phyloP scores from a whole-genome alignment of 2,888 invertebrate species.

The Tortrix viridana region DNA sequence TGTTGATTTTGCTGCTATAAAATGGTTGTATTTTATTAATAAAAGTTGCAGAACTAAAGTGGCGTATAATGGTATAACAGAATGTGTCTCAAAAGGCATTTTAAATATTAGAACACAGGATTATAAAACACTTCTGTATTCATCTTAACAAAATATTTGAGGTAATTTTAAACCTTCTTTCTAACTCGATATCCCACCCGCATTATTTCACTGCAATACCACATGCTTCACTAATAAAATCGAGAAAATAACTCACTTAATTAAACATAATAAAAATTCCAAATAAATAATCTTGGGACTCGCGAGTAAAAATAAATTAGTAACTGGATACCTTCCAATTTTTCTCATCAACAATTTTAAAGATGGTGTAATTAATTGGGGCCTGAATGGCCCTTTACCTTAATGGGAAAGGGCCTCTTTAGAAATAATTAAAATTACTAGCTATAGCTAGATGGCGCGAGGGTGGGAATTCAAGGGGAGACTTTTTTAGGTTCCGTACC shows the following conservation, averaged over 20 bases:
- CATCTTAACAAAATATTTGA: neutral
- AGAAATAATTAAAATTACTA: conserved; percentile 54
- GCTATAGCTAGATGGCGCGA: conserved; percentile 10
- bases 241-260: conserved; percentile 24
- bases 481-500: conserved; percentile 7
- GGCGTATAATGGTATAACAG: no score
- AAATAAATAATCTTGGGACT: conserved; percentile 32
- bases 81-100: no score
- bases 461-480: conserved; percentile 16
- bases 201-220: conserved; percentile 3
- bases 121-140: neutral
- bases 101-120: no score
- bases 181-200: conserved; percentile 2
- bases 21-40: neutral
- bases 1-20: neutral
- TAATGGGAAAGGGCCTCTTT: conserved; percentile 51
- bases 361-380: conserved; percentile 58
- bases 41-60: neutral
- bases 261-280: conserved; percentile 33
- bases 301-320: conserved; percentile 29
- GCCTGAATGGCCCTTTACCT: conserved; percentile 53
- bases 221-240: conserved; percentile 13
- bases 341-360: conserved; percentile 58
- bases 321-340: conserved; percentile 54
- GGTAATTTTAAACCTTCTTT: conserved; percentile 7